Base-by-base conservation (phyloP, 2,888 invertebrate species). In the Allophyes oxyacanthae region DNA sequence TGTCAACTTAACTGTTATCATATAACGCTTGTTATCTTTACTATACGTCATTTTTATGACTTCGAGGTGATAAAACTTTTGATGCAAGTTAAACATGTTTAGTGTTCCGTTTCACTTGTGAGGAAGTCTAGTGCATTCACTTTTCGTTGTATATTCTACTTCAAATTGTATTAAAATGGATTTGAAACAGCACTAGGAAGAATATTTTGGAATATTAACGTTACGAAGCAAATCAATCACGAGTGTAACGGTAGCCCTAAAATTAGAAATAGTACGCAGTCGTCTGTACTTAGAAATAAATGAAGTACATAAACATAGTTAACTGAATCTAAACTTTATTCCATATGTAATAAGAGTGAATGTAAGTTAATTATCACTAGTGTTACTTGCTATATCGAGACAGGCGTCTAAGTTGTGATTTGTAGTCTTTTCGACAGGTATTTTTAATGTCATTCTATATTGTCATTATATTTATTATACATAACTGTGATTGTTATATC, bases 281-380 rank as follows among this genome's bases (percentile, higher is more conserved):
- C 73, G 78, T 79, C 78, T 82, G 87, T 87, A 88, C 87, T 87
- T 87, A 87, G 82, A 81, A 75, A 76, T 90, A 88, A 88, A 88
- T 85, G 77, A 90, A 91, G 90, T 91, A 91, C 90, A 92, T 90
- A 89, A 83, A 88, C 83, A 76, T 88, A 88, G 83, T 82, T 89
- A 88, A 87, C 82, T 82, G 84, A 85, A 89, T 84, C 78, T 89
- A 85, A 87, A 88, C 79, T 87, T 84, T 91, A 91, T 90, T 91
- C 89, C 87, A 89, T 78, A 78, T 87, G 79, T 86, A 83, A 82
- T 90, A 88, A 88, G 88, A 86, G 82, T 87, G 88, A 88, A 84
- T 85, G 85, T 90, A 86, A 86, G 84, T 84, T 84, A 85, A 86
- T 87, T 90, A 87, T 88, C 86, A 87, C 81, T 89, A 88, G 86